Evolutionary conservation across 2,888 invertebrate species (phyloP).

Genomic region (Tenthredo distinguenda): DNA sequence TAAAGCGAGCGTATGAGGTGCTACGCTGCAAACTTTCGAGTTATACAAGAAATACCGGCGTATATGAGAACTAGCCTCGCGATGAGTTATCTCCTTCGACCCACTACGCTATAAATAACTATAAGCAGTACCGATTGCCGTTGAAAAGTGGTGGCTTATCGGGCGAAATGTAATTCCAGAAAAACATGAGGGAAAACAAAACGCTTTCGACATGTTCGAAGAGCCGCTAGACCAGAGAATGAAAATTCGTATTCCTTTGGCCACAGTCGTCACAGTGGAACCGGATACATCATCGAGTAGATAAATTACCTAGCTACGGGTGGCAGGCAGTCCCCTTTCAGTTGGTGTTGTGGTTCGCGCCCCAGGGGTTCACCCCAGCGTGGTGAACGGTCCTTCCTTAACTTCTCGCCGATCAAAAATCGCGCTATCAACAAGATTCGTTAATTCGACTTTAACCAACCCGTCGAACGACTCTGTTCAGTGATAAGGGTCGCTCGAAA

Average conservation of each 20-base stretch:
- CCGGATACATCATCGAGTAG: slow-evolving; percentile 67
- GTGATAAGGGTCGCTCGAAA: not conserved
- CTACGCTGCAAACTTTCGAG: not conserved
- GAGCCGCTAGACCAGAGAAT: too few relatives aligned
- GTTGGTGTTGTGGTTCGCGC: slow-evolving; percentile 74
- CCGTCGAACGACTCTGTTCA: not conserved
- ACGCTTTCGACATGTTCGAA: not conserved
- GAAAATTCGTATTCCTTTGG: not conserved
- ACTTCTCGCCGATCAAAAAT: slow-evolving; percentile 4
- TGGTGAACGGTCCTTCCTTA: slow-evolving; percentile 39
- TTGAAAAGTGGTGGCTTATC: not conserved
- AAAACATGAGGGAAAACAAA: not conserved
- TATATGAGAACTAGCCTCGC: not conserved
- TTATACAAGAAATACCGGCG: not conserved
- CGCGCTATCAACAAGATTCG: not conserved
- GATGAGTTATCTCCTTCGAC: not conserved
- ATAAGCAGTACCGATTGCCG: not conserved
- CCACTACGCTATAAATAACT: not conserved
- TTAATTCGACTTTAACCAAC: not conserved
- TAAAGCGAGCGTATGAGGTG: not conserved
- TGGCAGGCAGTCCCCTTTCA: slow-evolving; percentile 52
- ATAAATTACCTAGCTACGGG: slow-evolving; percentile 70
- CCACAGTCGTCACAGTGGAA: slow-evolving; percentile 60
- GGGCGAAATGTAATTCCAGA: not conserved
- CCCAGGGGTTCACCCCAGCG: slow-evolving; percentile 69